A percentile compares a stretch with the other conserved stretches of the same genome.
Conservation (phyloP, 2,888 invertebrate species). For the Aleiodes leptofemur region DNA sequence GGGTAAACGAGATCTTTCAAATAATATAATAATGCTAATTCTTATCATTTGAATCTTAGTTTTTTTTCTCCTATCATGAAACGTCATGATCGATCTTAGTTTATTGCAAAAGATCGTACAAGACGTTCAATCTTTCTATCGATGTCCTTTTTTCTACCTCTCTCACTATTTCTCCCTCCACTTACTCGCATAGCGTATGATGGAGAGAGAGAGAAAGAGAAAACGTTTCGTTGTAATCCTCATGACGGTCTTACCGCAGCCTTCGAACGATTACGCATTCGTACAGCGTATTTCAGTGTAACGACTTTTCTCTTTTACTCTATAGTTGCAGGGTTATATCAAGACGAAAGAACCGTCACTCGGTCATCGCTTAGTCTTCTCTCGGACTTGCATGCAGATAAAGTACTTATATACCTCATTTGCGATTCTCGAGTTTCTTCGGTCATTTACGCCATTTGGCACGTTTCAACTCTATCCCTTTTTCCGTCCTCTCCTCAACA, state of each 20-base stretch:
- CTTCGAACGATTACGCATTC: constrained; percentile 55
- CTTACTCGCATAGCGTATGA: constrained; percentile 12
- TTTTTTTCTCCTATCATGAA: constrained; percentile 20
- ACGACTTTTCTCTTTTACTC: constrained; percentile 27
- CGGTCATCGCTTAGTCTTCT: constrained; percentile 48
- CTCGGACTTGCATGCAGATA: constrained; percentile 49
- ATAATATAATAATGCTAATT: constrained; percentile 7
- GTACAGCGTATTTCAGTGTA: constrained; percentile 44
- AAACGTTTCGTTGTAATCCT: constrained; percentile 46
- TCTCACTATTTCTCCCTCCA: constrained; percentile 36
- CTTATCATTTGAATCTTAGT: constrained; percentile 20
- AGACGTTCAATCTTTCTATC: constrained; percentile 47
- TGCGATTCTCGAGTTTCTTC: constrained; percentile 31
- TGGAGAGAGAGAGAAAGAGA: background rate
- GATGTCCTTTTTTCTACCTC: constrained; percentile 43
- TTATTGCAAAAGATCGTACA: constrained; percentile 38
- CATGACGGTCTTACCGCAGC: constrained; percentile 44
- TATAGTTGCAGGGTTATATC: background rate
- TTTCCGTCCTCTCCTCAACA: constrained; percentile 7
- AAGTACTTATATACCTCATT: constrained; percentile 34
- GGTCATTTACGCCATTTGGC: constrained; percentile 46
- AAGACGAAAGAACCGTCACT: constrained; percentile 41
- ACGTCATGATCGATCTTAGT: constrained; percentile 22
- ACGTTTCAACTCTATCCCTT: constrained; percentile 28
- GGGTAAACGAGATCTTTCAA: constrained; percentile 5